Evolutionary conservation across 1,140 invertebrate genomes (phyloP).

Genomic region (Hetaerina americana): DNA sequence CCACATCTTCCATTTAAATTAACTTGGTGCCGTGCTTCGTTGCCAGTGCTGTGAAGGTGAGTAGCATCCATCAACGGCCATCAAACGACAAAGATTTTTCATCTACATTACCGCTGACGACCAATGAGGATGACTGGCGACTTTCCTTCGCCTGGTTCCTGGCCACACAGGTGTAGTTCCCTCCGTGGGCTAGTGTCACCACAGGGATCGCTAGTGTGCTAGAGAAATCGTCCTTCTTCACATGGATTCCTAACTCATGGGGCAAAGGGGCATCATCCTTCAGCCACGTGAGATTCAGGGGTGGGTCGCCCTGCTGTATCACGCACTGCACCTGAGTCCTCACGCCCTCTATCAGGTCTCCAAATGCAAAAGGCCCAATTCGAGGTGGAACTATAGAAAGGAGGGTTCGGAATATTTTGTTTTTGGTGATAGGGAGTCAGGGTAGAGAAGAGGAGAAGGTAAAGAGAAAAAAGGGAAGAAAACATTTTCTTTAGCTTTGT

Average conservation of each 20-base stretch:
- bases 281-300: constrained; percentile 31
- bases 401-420: no score
- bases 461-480: no score
- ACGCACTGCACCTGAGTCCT: constrained; percentile 37
- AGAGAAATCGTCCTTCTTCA: constrained; percentile 14
- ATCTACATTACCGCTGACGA: constrained; percentile 33
- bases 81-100: background rate
- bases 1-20: background rate
- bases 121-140: constrained; percentile 29
- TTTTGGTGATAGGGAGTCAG: no score
- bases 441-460: background rate
- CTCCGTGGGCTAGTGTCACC: constrained; percentile 24
- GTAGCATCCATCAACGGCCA: background rate
- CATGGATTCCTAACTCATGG: constrained; percentile 5
- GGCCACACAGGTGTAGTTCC: constrained; percentile 32
- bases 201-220: constrained; percentile 26
- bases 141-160: constrained; percentile 27
- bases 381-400: constrained; percentile 32
- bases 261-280: constrained; percentile 27
- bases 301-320: constrained; percentile 32
- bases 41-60: background rate
- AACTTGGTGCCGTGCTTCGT: background rate
- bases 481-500: no score
- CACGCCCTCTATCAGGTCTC: constrained; percentile 32
- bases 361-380: constrained; percentile 29